Conservation (phyloP, 2,113 vertebrate species). For the Nannobrachium achirus region DNA sequence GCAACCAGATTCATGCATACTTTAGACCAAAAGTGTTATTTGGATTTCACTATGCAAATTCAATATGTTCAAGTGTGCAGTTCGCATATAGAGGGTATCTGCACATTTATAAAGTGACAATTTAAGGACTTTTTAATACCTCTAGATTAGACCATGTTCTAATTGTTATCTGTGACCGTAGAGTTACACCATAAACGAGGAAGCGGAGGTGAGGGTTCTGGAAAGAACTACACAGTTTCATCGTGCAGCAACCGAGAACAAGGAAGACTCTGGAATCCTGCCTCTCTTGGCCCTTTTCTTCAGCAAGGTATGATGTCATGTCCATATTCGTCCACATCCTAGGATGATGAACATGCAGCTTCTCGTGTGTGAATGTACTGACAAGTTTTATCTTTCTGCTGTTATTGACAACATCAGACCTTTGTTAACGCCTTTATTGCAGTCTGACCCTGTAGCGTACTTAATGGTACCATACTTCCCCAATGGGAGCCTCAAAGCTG, state of each 20-base stretch:
- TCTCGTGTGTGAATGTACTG: no score
- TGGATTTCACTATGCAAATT: no score
- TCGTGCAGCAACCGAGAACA: slow-evolving; percentile 67
- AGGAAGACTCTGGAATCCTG: slow-evolving; percentile 75
- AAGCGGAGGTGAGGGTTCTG: slow-evolving; percentile 78
- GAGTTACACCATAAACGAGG: slow-evolving; percentile 82
- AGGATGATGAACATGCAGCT: no score
- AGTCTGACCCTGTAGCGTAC: slow-evolving; percentile 85
- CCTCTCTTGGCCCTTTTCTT: slow-evolving; percentile 82
- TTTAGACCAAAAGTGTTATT: no score
- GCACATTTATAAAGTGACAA: no score
- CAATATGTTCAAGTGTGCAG: no score
- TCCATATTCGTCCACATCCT: neutral
- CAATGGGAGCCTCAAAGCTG: slow-evolving; percentile 68
- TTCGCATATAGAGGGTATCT: no score
- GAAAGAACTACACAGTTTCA: slow-evolving; percentile 80
- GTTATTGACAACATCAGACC: no score
- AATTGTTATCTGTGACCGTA: slow-evolving; percentile 35
- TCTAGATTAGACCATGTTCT: no score
- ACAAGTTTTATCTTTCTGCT: no score
- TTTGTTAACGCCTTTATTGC: neutral
- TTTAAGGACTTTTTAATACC: no score
- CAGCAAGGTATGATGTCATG: slow-evolving; percentile 77
- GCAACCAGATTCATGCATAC: no score
- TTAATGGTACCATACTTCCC: slow-evolving; percentile 84